phyloP scores from a whole-genome alignment of 2,888 invertebrate species.

The Leptopilina drosophilae region DNA sequence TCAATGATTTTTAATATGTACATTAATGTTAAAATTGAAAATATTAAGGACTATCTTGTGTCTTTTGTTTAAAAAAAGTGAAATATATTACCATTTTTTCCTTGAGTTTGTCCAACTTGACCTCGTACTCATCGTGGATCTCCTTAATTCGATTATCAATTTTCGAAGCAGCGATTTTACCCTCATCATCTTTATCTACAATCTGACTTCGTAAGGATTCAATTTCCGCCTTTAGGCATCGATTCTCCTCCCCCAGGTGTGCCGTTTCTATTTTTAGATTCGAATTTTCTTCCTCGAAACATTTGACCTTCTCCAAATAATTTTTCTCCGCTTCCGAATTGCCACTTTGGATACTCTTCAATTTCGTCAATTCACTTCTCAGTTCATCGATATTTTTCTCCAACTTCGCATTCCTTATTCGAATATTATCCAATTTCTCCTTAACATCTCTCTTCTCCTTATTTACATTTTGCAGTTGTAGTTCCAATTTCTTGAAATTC shows the following conservation, averaged over 20 bases:
- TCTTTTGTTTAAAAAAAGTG: too few species aligned
- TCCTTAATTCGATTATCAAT: slow-evolving; percentile 76
- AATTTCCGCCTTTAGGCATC: slow-evolving; percentile 58
- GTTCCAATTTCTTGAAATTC: slow-evolving; percentile 61
- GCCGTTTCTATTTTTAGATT: slow-evolving; percentile 57
- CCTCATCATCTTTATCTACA: slow-evolving; percentile 53
- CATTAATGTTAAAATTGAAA: too few species aligned
- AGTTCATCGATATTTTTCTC: slow-evolving; percentile 68
- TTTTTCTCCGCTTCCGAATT: slow-evolving; percentile 42
- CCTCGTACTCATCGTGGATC: slow-evolving; percentile 83
- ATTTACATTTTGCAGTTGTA: slow-evolving; percentile 58
- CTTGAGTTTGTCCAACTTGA: slow-evolving; percentile 88
- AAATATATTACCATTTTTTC: slow-evolving; percentile 83
- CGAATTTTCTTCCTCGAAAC: slow-evolving; percentile 60
- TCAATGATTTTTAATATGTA: too few species aligned
- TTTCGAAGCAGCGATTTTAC: slow-evolving; percentile 47
- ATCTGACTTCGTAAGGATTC: slow-evolving; percentile 50
- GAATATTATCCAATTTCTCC: slow-evolving; percentile 63
- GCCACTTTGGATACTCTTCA: slow-evolving; percentile 56
- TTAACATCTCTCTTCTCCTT: slow-evolving; percentile 66
- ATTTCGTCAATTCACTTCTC: slow-evolving; percentile 58
- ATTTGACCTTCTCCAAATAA: slow-evolving; percentile 48
- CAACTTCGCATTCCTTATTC: slow-evolving; percentile 65
- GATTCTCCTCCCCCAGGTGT: slow-evolving; percentile 60
- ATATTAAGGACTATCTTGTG: too few species aligned